phyloP scores from a whole-genome alignment of 2,888 invertebrate genomes.

The Chromoteleia sp. region DNA sequence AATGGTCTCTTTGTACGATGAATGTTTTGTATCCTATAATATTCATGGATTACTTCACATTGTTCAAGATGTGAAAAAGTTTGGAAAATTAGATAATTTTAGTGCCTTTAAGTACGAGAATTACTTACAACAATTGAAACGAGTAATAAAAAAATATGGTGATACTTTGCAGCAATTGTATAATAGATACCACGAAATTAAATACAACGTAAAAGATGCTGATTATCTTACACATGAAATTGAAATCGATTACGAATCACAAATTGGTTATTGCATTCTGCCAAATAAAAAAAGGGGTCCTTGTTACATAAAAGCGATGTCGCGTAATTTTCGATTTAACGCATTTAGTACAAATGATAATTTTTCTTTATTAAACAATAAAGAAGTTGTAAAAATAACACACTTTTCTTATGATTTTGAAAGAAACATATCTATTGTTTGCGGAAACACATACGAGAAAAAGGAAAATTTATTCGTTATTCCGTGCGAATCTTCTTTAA shows the following conservation, averaged over 20 bases:
- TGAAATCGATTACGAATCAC: conserved; percentile 17
- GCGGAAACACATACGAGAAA: conserved; percentile 1
- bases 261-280: conserved; percentile 13
- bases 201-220: not conserved
- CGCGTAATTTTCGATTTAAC: conserved; percentile 18
- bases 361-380: conserved; percentile 27
- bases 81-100: conserved; percentile 38
- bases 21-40: not conserved
- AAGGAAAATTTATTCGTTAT: conserved; percentile 18
- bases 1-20: not conserved
- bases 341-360: conserved; percentile 22
- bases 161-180: conserved; percentile 54
- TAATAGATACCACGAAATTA: conserved; percentile 50
- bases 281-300: conserved; percentile 32
- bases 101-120: conserved; percentile 53
- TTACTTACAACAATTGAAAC: conserved; percentile 40
- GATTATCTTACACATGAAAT: conserved; percentile 8
- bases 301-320: conserved; percentile 11
- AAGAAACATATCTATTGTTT: not conserved
- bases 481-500: conserved; percentile 3
- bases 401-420: conserved; percentile 27
- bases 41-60: conserved; percentile 3
- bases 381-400: conserved; percentile 26
- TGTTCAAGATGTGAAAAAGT: conserved; percentile 33
- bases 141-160: conserved; percentile 38